Evolutionary conservation across 64 coral and sea anemone genomes (phyloP), one percentile per base, ranked within the genome.

Genomic region (Acropora tenuis): DNA sequence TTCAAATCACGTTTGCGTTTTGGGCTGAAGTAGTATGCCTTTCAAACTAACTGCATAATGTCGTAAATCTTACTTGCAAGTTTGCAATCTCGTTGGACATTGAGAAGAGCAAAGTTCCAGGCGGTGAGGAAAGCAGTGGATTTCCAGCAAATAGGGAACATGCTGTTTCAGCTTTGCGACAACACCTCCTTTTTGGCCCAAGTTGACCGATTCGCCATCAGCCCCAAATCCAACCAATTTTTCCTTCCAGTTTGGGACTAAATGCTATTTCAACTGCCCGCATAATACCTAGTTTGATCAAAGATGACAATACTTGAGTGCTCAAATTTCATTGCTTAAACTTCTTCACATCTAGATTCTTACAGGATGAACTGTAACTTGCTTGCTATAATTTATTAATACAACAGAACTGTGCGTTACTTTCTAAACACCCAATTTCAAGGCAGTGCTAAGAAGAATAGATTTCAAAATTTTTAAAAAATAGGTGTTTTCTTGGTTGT

Each of bases 11-110:
- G 61, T 66, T 83, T 83, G 49, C 79, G 81, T 82, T 90, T 90
- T 10, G 77, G 78, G 78, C 78, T 90, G 67, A 6, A 90, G 73
- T 91, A 79, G 48, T 76, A 91, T 83, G 89, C 83, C 18, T 91
- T 84, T 79, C 89, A 91, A 4, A 91, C 69, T 42, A 30, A 78
- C 41, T 78, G 75, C 11, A 78, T 13, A 42, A 78, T 40, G 75
- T 78, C 75, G 75, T 78, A 78, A 78, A 78, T 42, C 40, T 78
- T 13, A 78, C 13, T 78, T 40, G 40, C 75, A 13, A 78, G 75
- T n/a, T 78, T 13, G 75, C 75, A 78, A 78, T 78, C 75, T 40
- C 75, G 75, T 78, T 78, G 75, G 13, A 78, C 40, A 40, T 40
- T 78, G 40, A 78, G 75, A 78, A 78, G 75, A 78, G 75, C 75